These are phyloP conservation scores for Lordiphosa collinella DNA, from an alignment of 1,140 invertebrate species.

Conservation along the genomic window DNA sequence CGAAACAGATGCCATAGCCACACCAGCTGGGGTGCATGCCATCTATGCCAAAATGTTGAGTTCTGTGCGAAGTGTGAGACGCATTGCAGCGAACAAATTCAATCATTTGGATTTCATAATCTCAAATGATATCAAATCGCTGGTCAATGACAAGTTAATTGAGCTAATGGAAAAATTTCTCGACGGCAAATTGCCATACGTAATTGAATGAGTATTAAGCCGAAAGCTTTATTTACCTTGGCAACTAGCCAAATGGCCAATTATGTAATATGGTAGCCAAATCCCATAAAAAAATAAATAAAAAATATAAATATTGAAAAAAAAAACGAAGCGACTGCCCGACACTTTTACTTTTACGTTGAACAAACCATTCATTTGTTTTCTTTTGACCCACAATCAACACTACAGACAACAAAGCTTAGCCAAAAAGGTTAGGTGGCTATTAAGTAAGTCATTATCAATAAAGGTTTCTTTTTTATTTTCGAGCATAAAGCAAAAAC, in stretches of 20 bases:
- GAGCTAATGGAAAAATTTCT: conserved; percentile 76
- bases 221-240: conserved; percentile 53
- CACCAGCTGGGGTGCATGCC: conserved; percentile 82
- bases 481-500: not conserved
- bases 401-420: conserved; percentile 11
- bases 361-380: conserved; percentile 52
- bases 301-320: conserved; percentile 26
- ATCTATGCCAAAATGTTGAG: conserved; percentile 80
- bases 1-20: conserved; percentile 86
- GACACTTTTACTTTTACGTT: conserved; percentile 50
- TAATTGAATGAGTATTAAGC: conserved; percentile 62
- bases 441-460: conserved; percentile 35
- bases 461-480: conserved; percentile 4
- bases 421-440: conserved; percentile 45
- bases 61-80: conserved; percentile 77
- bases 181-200: conserved; percentile 65
- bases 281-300: conserved; percentile 41
- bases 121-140: conserved; percentile 81
- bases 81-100: conserved; percentile 79
- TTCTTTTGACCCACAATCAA: conserved; percentile 28
- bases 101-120: conserved; percentile 84
- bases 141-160: conserved; percentile 82
- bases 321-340: conserved; percentile 23
- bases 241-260: conserved; percentile 48
- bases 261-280: conserved; percentile 55